These are phyloP conservation scores for Agonopterix subpropinquella DNA, from an alignment of 2,888 invertebrate genomes.

Conservation along the genomic window DNA sequence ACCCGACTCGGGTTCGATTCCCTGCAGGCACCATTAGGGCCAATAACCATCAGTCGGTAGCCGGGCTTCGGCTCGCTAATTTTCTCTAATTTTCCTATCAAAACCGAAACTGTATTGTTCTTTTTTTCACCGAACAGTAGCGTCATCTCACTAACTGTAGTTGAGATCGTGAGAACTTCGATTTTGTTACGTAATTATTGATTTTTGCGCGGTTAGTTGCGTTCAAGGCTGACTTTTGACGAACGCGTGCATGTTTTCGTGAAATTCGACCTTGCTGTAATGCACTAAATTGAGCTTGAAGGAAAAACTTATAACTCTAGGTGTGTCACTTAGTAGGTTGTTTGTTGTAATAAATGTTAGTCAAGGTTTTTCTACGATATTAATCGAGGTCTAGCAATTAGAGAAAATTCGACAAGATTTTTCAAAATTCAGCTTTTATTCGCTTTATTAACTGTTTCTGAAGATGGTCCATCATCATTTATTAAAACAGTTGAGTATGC, in stretches of 20 bases:
- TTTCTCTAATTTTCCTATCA: slow-evolving; percentile 75
- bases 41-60: slow-evolving; percentile 73
- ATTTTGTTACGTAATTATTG: slow-evolving; percentile 56
- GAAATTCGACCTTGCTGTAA: slow-evolving; percentile 56
- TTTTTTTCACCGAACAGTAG: slow-evolving; percentile 43
- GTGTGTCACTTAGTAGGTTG: slow-evolving; percentile 10
- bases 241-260: slow-evolving; percentile 37
- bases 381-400: too few relatives aligned
- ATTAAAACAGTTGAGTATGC: neutral
- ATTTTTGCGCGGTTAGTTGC: slow-evolving; percentile 30
- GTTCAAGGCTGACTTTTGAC: slow-evolving; percentile 37
- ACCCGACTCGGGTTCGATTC: slow-evolving; percentile 45
- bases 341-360: neutral
- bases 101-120: slow-evolving; percentile 60
- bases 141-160: slow-evolving; percentile 44
- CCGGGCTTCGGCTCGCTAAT: slow-evolving; percentile 58
- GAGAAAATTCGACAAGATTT: too few relatives aligned
- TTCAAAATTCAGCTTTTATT: too few relatives aligned
- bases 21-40: slow-evolving; percentile 67
- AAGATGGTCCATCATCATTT: neutral
- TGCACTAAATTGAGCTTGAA: slow-evolving; percentile 59
- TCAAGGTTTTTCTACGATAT: neutral
- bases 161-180: slow-evolving; percentile 57
- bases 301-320: slow-evolving; percentile 21
- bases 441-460: too few relatives aligned